These are phyloP conservation scores for Cydia pomonella DNA, from an alignment of 1,140 invertebrate species.

Conservation along the genomic window DNA sequence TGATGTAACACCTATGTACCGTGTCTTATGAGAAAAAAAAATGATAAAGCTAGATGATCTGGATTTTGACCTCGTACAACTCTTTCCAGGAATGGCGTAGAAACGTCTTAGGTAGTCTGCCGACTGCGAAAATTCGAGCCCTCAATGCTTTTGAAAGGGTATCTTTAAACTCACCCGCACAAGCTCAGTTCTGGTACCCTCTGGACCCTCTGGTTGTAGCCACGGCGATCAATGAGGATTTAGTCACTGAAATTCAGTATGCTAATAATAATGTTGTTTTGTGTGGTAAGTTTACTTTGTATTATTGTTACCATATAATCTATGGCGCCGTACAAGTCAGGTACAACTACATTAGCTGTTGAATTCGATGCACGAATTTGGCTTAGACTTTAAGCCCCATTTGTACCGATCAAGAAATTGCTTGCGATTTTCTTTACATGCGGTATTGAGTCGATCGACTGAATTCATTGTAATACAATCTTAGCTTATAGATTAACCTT, in stretches of 20 bases:
- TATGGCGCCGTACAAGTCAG: too few species aligned
- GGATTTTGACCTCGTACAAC: conserved; percentile 24
- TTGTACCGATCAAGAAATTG: too few species aligned
- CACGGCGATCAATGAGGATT: not conserved
- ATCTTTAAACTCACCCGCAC: not conserved
- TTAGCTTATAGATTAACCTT: too few species aligned
- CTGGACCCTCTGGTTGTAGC: not conserved
- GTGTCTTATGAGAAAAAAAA: too few species aligned
- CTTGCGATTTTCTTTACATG: too few species aligned
- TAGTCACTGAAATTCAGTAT: not conserved
- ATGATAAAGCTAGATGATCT: conserved; percentile 44
- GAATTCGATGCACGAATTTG: too few species aligned
- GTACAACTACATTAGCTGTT: too few species aligned
- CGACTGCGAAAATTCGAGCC: not conserved
- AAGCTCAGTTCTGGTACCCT: not conserved
- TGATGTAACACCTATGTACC: too few species aligned
- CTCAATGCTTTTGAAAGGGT: not conserved
- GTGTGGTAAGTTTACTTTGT: conserved; percentile 37
- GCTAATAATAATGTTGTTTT: not conserved
- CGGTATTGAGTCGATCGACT: too few species aligned
- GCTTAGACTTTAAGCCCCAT: too few species aligned
- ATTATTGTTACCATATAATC: too few species aligned
- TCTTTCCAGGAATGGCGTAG: not conserved
- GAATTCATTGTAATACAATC: too few species aligned
- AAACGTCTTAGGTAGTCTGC: not conserved